phyloP scores from a whole-genome alignment of 2,113 vertebrate species.

The Hyla sarda region DNA sequence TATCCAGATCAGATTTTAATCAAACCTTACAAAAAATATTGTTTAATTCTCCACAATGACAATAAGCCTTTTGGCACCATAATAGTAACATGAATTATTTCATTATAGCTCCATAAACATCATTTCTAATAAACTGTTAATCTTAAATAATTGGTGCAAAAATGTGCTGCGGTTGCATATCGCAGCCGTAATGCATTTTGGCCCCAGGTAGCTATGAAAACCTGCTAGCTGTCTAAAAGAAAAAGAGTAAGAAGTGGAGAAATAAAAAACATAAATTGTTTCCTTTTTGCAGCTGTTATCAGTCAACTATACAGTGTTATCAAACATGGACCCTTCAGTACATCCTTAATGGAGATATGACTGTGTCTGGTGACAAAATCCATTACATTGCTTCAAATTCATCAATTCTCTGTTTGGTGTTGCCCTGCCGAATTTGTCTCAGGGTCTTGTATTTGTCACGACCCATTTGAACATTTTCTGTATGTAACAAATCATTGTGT shows the following conservation, averaged over 20 bases:
- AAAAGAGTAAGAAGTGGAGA: conserved; percentile 13
- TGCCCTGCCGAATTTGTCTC: conserved; percentile 93
- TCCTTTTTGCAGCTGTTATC: background rate
- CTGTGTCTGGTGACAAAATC: conserved; percentile 58
- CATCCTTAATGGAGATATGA: conserved; percentile 66
- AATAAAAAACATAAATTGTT: background rate
- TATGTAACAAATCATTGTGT: conserved; percentile 90
- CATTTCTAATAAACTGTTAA: conserved; percentile 31
- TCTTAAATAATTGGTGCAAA: conserved; percentile 50
- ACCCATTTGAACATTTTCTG: conserved; percentile 85
- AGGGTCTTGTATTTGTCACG: conserved; percentile 98
- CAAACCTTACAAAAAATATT: conserved; percentile 38
- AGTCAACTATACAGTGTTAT: conserved; percentile 45
- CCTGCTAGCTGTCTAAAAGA: conserved; percentile 32
- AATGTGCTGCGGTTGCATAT: conserved; percentile 18
- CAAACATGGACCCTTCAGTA: conserved; percentile 70
- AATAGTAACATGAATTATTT: conserved; percentile 62
- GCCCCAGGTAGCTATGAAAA: conserved; percentile 18
- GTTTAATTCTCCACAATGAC: conserved; percentile 16
- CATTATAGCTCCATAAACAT: background rate
- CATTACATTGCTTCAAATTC: conserved; percentile 96
- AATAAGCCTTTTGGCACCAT: conserved; percentile 77
- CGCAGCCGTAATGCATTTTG: conserved; percentile 48
- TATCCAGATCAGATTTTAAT: conserved; percentile 51
- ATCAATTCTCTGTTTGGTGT: conserved; percentile 97